A percentile compares a stretch with the other conserved stretches of the same genome.
Conservation (phyloP, 2,797 vertebrate genomes). For the Prionace glauca region DNA sequence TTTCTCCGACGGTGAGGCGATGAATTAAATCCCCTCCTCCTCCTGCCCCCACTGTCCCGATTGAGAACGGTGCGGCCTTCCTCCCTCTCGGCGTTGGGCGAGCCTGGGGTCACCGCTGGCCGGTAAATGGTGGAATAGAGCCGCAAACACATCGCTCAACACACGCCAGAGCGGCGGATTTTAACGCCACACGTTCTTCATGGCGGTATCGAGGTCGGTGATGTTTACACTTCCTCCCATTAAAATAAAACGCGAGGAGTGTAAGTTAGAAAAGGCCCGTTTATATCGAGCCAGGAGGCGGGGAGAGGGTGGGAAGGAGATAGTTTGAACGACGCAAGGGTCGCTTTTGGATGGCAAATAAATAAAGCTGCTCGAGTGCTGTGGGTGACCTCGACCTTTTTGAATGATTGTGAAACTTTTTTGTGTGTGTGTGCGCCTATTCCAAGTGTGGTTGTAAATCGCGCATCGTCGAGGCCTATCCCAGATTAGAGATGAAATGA, state of each 20-base stretch:
- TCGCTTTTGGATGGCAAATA: not conserved
- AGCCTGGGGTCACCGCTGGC: not conserved
- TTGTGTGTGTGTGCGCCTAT: not conserved
- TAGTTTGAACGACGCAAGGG: not conserved
- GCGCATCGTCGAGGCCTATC: not conserved
- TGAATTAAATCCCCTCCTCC: conserved; percentile 21
- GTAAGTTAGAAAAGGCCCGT: not conserved
- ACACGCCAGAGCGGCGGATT: not conserved
- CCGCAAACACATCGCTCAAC: too few species aligned
- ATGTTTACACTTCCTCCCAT: not conserved
- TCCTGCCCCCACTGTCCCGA: not conserved
- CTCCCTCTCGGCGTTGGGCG: not conserved
- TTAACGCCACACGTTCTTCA: not conserved
- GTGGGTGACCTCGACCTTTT: not conserved
- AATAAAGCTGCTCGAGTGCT: not conserved
- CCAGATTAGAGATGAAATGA: not conserved
- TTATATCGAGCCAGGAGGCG: not conserved
- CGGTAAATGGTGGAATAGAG: not conserved
- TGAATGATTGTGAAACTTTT: conserved; percentile 7
- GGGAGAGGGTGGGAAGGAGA: not conserved
- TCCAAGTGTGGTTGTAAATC: not conserved
- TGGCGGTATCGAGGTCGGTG: conserved; percentile 32
- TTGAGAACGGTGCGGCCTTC: not conserved
- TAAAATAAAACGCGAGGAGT: not conserved
- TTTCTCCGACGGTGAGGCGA: not conserved